Percentiles rank a stretch among this genome's conserved stretches.
phyloP scores from a whole-genome alignment of 2,888 invertebrate genomes.

The Apeira syringaria region DNA sequence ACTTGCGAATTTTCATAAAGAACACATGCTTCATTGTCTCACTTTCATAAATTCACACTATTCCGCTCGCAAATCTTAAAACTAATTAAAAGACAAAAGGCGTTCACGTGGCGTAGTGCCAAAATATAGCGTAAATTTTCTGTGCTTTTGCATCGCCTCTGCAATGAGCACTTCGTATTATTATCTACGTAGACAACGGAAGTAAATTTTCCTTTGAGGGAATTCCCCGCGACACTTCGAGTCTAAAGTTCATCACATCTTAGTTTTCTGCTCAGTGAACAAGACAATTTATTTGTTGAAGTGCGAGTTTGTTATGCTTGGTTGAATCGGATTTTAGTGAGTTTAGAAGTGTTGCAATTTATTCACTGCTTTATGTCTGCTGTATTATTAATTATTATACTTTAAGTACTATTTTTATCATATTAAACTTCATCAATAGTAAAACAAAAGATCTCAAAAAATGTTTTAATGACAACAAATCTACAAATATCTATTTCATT shows the following conservation, averaged over 20 bases:
- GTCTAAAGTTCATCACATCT: slow-evolving; percentile 34
- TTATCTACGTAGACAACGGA: slow-evolving; percentile 34
- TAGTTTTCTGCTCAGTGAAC: slow-evolving; percentile 31
- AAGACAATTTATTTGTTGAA: slow-evolving; percentile 17
- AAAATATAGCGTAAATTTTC: slow-evolving; percentile 31
- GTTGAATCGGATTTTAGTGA: slow-evolving; percentile 1
- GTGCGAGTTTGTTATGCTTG: not conserved
- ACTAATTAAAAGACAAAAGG: slow-evolving; percentile 30
- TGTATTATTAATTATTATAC: too few species aligned
- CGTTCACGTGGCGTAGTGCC: slow-evolving; percentile 29
- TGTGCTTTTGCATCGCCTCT: slow-evolving; percentile 20
- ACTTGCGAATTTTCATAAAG: not conserved
- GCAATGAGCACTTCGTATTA: slow-evolving; percentile 27
- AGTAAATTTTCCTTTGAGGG: slow-evolving; percentile 35
- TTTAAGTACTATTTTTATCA: too few species aligned
- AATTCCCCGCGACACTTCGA: slow-evolving; percentile 34
- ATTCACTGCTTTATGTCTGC: too few species aligned
- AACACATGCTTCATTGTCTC: slow-evolving; percentile 10
- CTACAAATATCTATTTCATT: too few species aligned
- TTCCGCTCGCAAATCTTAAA: slow-evolving; percentile 22
- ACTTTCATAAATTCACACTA: slow-evolving; percentile 18
- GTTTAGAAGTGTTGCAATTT: too few species aligned
- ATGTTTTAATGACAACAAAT: too few species aligned
- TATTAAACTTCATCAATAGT: too few species aligned
- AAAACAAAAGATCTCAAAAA: too few species aligned